Evolutionary conservation across 2,113 vertebrate genomes (phyloP).

Genomic region (Ellobius talpinus): DNA sequence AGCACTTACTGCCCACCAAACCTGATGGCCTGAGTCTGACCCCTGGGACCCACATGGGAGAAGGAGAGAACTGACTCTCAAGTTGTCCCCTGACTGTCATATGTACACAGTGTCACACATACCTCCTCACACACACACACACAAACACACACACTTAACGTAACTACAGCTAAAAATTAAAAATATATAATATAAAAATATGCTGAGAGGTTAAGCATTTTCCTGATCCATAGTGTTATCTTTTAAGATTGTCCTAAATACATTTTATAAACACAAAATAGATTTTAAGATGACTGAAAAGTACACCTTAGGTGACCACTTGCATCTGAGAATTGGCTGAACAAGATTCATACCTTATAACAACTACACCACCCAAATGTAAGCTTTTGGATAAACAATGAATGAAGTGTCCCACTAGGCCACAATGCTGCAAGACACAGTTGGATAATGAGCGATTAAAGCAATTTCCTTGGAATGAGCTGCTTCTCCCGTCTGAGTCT

Average conservation of each 20-base stretch:
- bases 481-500: constrained; percentile 1
- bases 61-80: neutral
- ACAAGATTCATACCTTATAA: neutral
- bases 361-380: neutral
- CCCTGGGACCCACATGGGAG: neutral
- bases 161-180: neutral
- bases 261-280: neutral
- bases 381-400: constrained; percentile 20
- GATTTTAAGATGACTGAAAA: neutral
- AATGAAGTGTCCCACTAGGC: constrained; percentile 11
- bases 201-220: neutral
- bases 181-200: neutral
- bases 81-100: neutral
- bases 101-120: neutral
- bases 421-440: neutral
- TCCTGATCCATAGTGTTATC: neutral
- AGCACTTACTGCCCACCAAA: neutral
- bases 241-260: neutral
- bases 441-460: constrained; percentile 43
- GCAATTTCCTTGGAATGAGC: constrained; percentile 7
- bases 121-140: neutral
- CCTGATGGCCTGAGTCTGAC: too few relatives aligned
- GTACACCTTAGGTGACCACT: neutral
- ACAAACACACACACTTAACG: neutral
- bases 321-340: neutral